A percentile compares a stretch with the other conserved stretches of the same genome.
phyloP scores from a whole-genome alignment of 1,140 invertebrate genomes.

The Drosophila orosa region DNA sequence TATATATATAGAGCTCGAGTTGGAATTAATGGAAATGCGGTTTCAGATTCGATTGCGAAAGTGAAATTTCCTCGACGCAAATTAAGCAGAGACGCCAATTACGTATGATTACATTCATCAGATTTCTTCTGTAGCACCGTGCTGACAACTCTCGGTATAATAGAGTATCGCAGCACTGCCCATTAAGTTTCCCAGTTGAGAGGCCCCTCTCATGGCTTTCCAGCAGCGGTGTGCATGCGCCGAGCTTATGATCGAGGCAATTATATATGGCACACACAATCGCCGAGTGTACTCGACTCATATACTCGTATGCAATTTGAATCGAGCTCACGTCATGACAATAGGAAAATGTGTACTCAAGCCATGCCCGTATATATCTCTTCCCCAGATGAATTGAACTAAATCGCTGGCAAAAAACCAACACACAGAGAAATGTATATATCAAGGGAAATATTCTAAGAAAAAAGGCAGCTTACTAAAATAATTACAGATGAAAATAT shows the following conservation, averaged over 20 bases:
- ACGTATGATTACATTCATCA: constrained; percentile 69
- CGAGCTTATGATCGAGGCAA: constrained; percentile 75
- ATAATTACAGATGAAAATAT: no score
- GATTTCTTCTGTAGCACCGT: constrained; percentile 42
- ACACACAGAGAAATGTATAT: background rate
- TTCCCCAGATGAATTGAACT: constrained; percentile 42
- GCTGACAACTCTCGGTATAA: constrained; percentile 55
- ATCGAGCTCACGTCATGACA: constrained; percentile 74
- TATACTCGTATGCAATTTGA: constrained; percentile 54
- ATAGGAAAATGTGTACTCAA: constrained; percentile 36
- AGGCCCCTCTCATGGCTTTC: constrained; percentile 33
- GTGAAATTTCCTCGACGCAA: constrained; percentile 46
- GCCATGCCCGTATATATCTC: constrained; percentile 20
- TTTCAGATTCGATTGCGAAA: constrained; percentile 36
- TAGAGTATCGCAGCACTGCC: constrained; percentile 58
- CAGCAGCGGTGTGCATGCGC: constrained; percentile 57
- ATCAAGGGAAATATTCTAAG: no score
- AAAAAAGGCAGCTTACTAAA: background rate
- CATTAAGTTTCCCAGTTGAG: constrained; percentile 70
- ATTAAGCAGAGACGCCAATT: constrained; percentile 51
- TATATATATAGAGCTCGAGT: constrained; percentile 9
- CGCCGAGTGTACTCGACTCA: constrained; percentile 11
- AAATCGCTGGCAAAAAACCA: constrained; percentile 38
- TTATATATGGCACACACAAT: constrained; percentile 65
- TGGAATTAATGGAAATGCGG: constrained; percentile 30